Evolutionary conservation across 2,888 invertebrate genomes (phyloP), one percentile per base, ranked within the genome.

Genomic region (Drosophila meridionalis): DNA sequence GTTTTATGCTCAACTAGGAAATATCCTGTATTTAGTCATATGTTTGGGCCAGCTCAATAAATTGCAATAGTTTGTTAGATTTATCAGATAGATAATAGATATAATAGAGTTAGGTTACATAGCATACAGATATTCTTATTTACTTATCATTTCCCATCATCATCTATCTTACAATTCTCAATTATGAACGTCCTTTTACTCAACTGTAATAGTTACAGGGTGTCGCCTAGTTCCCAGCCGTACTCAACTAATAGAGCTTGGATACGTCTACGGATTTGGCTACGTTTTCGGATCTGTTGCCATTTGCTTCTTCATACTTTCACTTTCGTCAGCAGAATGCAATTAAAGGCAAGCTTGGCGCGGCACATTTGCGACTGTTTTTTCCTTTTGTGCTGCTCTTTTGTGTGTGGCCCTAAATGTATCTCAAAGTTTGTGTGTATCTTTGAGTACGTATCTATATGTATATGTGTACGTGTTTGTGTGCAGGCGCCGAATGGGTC

Each of bases 251-350:
- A 26, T 20, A 20, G 45, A 65, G 66, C 66, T 67, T 14, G 47
- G n/a, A 62, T 47, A 36, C 48, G 30, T 45, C 38, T 43, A 45
- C 52, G 58, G 20, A 42, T 62, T 59, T 59, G 47, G 58, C 58
- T 4, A 36, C 11, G 58, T 47, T 36, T 20, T 53, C n/a, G 62
- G 62, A 47, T 63, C 47, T 59, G 40, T 30, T 72, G 55, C 50
- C 62, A 36, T 30, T 69, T 43, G n/a, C 59, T 56, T 40, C 47
- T 38, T 34, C 34, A 34, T 68, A 83, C 84, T 84, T 84, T 84
- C 81, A 71, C 87, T 89, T 86, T 77, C 82, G 40, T 56, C 62
- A 53, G 71, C 69, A 68, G 87, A 89, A 87, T 89, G 84, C 89
- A 89, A 85, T 85, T 84, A 83, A 88, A 88, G 69, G 80, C 77